phyloP scores from a whole-genome alignment of 1,140 invertebrate genomes.

The Hermatobates lingyangjiaoensis region DNA sequence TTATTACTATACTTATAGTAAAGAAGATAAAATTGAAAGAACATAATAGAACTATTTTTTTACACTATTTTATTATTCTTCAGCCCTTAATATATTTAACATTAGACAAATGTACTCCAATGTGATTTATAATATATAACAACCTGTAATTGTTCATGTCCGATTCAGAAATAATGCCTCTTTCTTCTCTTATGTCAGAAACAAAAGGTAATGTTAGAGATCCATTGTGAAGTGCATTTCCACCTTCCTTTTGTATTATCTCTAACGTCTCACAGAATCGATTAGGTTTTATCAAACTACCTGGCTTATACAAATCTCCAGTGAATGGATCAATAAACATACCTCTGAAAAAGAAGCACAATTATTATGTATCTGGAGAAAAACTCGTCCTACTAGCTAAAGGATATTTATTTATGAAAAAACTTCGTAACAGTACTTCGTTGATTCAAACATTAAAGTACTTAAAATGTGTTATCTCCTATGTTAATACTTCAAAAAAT shows the following conservation, averaged over 20 bases:
- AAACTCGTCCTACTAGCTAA: neutral
- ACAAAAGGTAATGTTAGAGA: constrained; percentile 41
- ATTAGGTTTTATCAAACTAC: constrained; percentile 39
- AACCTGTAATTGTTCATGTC: constrained; percentile 57
- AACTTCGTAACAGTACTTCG: no score
- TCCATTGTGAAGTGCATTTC: constrained; percentile 59
- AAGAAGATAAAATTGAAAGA: no score
- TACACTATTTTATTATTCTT: no score
- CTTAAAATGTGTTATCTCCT: no score
- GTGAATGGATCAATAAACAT: constrained; percentile 39
- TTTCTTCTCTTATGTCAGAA: constrained; percentile 46
- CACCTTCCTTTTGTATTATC: constrained; percentile 46
- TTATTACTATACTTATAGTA: no score
- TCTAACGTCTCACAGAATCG: constrained; percentile 51
- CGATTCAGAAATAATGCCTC: constrained; percentile 49
- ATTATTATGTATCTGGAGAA: neutral
- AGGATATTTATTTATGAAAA: no score
- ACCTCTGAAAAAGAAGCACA: constrained; percentile 29
- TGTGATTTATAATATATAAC: no score
- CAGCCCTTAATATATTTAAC: no score
- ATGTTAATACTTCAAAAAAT: no score
- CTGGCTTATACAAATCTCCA: constrained; percentile 34
- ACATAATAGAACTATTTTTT: no score
- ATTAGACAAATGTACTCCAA: no score
- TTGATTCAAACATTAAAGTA: no score